Base-by-base conservation (phyloP, 2,888 invertebrate genomes). In the Tachystola acroxantha region DNA sequence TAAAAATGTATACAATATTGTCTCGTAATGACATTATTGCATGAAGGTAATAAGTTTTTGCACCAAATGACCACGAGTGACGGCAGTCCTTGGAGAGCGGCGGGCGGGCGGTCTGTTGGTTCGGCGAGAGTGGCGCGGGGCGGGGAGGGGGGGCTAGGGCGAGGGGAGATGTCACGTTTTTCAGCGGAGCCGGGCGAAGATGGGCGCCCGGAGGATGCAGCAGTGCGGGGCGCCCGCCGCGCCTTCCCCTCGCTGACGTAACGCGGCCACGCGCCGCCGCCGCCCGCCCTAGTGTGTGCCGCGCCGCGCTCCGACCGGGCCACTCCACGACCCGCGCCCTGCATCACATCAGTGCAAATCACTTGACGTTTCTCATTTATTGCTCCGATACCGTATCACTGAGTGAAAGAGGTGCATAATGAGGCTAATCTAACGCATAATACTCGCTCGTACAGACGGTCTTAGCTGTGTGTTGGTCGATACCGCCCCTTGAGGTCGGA, bases 271-370 rank as follows among this genome's bases (percentile, higher is more conserved):
- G 76, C 35, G 34, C 34, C 68, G 68, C 76, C 80, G 80, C 68
- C 68, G 76, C 80, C 81, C 79, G 78, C 81, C 82, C 82, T 80
- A 84, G 84, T 85, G 79, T 75, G 80, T 73, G 73, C 74, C 80
- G 79, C 80, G 85, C 78, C 85, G 80, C 78, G 81, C 72, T 75
- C 69, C 71, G 65, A 72, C 70, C 64, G 76, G 69, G 76, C 73
- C 60, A 65, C 55, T 39, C 36, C 65, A 66, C 70, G 66, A 67
- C 66, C 68, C 75, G 78, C 67, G 78, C 76, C 67, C 74, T 66
- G 51, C 64, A 69, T 63, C 59, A 69, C 64, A 64, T n/a, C 70
- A 75, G 77, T 82, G 76, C 68, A 72, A 76, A 82, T 77, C 74
- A 76, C 65, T 81, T 82, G 76, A 81, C 81, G 80, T 81, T 81